Conservation (phyloP, 2,797 vertebrate species). For the Poecilia wingei region DNA sequence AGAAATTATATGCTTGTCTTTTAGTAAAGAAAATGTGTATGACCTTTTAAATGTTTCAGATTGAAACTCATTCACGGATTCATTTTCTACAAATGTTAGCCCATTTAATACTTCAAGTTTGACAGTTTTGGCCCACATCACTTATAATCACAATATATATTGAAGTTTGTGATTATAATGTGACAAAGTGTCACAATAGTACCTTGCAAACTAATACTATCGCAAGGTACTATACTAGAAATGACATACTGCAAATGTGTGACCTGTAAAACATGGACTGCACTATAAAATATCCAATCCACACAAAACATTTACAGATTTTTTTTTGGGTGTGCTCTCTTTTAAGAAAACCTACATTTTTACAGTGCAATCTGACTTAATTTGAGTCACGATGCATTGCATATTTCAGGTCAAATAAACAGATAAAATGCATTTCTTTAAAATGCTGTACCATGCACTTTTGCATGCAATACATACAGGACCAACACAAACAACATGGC, state of each 20-base stretch:
- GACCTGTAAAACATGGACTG: background rate
- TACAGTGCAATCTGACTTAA: background rate
- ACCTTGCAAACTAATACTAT: too few relatives aligned
- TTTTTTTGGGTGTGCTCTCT: background rate
- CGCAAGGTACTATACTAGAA: background rate
- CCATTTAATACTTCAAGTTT: background rate
- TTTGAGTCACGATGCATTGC: background rate
- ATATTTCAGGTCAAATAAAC: background rate
- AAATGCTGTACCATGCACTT: background rate
- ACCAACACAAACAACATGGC: background rate
- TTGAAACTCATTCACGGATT: background rate
- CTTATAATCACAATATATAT: background rate
- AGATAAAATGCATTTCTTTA: background rate
- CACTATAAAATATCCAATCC: background rate
- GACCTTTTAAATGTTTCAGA: background rate
- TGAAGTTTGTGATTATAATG: background rate
- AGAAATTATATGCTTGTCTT: background rate
- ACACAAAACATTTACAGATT: background rate
- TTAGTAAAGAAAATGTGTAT: background rate
- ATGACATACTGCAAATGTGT: background rate
- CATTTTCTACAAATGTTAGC: background rate
- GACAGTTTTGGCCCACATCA: background rate
- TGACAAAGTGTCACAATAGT: background rate
- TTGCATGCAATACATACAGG: background rate
- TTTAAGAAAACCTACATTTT: background rate